These are phyloP conservation scores for Ectobius pallidus DNA, from an alignment of 2,888 invertebrate genomes.

Conservation along the genomic window DNA sequence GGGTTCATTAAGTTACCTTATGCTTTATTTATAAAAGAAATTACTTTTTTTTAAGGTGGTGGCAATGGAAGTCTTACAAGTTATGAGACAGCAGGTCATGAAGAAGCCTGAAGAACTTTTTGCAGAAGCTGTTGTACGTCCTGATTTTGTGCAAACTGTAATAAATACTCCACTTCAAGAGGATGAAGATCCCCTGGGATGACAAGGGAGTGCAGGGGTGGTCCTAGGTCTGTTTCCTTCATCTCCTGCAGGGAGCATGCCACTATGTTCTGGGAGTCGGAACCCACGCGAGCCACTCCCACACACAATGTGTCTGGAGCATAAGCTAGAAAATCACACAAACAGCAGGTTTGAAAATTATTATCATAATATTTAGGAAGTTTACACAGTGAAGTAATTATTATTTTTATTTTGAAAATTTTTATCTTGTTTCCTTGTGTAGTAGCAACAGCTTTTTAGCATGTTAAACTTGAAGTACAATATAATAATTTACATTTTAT, in stretches of 20 bases:
- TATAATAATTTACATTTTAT: too few species aligned
- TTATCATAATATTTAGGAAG: neutral
- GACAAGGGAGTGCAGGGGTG: slow-evolving; percentile 92
- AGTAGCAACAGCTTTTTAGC: too few species aligned
- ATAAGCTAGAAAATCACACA: slow-evolving; percentile 52
- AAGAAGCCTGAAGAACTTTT: neutral
- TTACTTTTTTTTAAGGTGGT: too few species aligned
- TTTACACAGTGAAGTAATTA: too few species aligned
- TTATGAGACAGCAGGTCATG: too few species aligned
- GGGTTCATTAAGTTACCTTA: too few species aligned
- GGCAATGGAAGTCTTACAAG: too few species aligned
- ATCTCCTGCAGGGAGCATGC: slow-evolving; percentile 77
- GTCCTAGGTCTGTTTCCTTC: slow-evolving; percentile 75
- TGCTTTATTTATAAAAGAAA: too few species aligned
- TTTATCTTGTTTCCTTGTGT: too few species aligned
- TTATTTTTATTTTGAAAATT: too few species aligned
- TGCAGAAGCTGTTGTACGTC: neutral
- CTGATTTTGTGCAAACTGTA: slow-evolving; percentile 59
- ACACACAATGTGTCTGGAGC: slow-evolving; percentile 72
- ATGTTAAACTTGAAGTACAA: too few species aligned
- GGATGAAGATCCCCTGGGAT: slow-evolving; percentile 89
- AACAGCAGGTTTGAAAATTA: neutral
- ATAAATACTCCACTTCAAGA: slow-evolving; percentile 86
- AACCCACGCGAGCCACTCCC: slow-evolving; percentile 91
- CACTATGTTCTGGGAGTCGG: slow-evolving; percentile 75